Evolutionary conservation across 2,113 vertebrate species (phyloP).

Genomic region (Larimichthys polyactis): DNA sequence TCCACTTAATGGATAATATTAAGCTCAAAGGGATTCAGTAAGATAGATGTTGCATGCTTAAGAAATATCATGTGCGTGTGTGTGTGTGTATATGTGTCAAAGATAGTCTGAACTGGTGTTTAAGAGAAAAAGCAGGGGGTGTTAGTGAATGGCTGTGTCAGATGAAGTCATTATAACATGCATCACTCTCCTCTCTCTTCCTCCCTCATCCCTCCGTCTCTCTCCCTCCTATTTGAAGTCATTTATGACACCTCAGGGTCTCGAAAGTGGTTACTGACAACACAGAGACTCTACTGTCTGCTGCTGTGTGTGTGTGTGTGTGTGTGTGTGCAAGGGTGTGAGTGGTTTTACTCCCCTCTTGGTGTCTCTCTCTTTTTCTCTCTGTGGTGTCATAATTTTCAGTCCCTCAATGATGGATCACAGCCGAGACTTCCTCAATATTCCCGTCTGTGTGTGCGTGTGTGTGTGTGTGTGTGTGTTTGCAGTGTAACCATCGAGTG

Average conservation of each 20-base stretch:
- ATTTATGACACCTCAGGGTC: slow-evolving; percentile 74
- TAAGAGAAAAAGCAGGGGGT: slow-evolving; percentile 30
- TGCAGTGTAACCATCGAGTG: slow-evolving; percentile 20
- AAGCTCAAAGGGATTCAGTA: slow-evolving; percentile 3
- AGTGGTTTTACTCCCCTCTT: slow-evolving; percentile 20
- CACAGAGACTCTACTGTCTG: slow-evolving; percentile 67
- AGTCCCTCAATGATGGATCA: slow-evolving; percentile 54
- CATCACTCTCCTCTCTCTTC: slow-evolving; percentile 46
- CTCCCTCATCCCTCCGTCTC: slow-evolving; percentile 43
- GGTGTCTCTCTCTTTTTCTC: slow-evolving; percentile 17
- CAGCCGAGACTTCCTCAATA: slow-evolving; percentile 64
- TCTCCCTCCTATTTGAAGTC: slow-evolving; percentile 63
- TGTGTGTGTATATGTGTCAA: neutral
- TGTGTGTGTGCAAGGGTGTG: slow-evolving; percentile 10
- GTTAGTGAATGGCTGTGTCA: slow-evolving; percentile 46
- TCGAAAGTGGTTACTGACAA: slow-evolving; percentile 66
- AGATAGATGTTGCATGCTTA: slow-evolving; percentile 13
- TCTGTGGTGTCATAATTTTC: slow-evolving; percentile 66
- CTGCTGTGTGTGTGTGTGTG: slow-evolving; percentile 1
- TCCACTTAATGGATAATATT: slow-evolving; percentile 38
- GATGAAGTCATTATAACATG: slow-evolving; percentile 55
- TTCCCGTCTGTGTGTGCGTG: slow-evolving; percentile 41
- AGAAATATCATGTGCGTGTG: neutral
- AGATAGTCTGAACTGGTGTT: slow-evolving; percentile 38
- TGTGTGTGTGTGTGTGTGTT: slow-evolving; percentile 23